Evolutionary conservation across 2,113 vertebrate species (phyloP).

Genomic region (Acanthochromis polyacanthus): DNA sequence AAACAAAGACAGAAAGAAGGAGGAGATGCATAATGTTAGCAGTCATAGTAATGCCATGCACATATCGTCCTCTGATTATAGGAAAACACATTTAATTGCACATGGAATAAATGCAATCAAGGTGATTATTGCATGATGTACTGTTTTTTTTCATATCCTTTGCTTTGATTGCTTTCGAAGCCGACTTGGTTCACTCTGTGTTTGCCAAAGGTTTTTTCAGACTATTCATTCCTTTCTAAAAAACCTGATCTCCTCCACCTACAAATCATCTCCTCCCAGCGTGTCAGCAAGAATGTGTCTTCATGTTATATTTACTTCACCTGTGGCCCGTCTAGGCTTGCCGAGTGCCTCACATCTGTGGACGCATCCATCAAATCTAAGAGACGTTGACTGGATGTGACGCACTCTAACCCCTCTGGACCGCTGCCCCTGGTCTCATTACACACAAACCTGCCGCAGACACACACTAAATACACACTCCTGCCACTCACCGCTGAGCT

Average conservation of each 20-base stretch:
- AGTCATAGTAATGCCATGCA: conserved; percentile 44
- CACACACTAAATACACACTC: conserved; percentile 25
- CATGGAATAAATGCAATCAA: conserved; percentile 59
- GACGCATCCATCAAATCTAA: conserved; percentile 72
- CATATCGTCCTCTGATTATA: conserved; percentile 53
- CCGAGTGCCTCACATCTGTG: conserved; percentile 63
- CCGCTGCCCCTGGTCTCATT: conserved; percentile 54
- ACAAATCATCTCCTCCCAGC: conserved; percentile 19
- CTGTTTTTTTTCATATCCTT: conserved; percentile 35
- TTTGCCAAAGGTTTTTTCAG: neutral
- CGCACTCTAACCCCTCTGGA: conserved; percentile 66
- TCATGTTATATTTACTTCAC: conserved; percentile 74
- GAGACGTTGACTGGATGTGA: conserved; percentile 72
- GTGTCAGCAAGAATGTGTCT: conserved; percentile 48
- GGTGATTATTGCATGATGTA: conserved; percentile 53
- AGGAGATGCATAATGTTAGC: conserved; percentile 8
- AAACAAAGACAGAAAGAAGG: neutral
- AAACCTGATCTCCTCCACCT: conserved; percentile 21
- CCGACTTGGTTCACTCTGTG: conserved; percentile 21
- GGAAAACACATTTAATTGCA: conserved; percentile 59
- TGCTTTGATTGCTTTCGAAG: conserved; percentile 51
- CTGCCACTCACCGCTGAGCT: conserved; percentile 87
- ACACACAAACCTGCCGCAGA: conserved; percentile 48
- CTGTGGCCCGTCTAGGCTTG: conserved; percentile 65
- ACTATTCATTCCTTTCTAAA: conserved; percentile 7